Base-by-base conservation (phyloP, 1,140 invertebrate species). In the Nephila pilipes region DNA sequence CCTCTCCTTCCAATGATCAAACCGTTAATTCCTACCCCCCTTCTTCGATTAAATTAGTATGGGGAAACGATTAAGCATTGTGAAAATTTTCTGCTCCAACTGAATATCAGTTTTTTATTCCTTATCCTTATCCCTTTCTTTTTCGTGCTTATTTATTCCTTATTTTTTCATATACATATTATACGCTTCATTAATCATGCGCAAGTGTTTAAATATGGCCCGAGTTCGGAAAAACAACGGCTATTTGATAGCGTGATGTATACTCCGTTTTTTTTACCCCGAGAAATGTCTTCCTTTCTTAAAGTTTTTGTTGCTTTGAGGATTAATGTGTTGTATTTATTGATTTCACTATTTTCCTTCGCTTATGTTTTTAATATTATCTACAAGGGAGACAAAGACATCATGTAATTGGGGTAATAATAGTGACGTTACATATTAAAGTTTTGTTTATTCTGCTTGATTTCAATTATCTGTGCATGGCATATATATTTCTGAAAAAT, bases 11-110 rank as follows among this genome's bases (percentile, higher is more conserved):
- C 55, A 38, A 81, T 63, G 79, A 85, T 63, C 60, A 63, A 92
- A 85, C 54, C 90, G 63, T 92, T 90, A 80, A 90, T 32, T 85
- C 85, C 79, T 79, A 32, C 10, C 10, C 38, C 10, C 10, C 65
- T 80, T 69, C 36, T 83, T 91, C 80, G 83, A 92, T 92, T 57
- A 69, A 85, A 85, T 85, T 92, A 92, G 81, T 92, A 92, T 92
- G 58, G 90, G 83, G 85, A 69, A 92, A 92, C 90, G 90, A 92
- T 92, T 92, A 92, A 85, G 83, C 57, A 36, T 63, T 29, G 87
- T 87, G 60, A 69, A 85, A 85, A 58, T 58, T 85, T 58, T 85
- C 57, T 58, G n/a, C 54, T 85, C n/a, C 36, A 46, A 38, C 36
- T 81, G 29, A 25, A 46, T 81, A 54, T 55, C 46, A 55, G 79